Conservation (phyloP, 2,888 invertebrate species). For the Tineola bisselliella region DNA sequence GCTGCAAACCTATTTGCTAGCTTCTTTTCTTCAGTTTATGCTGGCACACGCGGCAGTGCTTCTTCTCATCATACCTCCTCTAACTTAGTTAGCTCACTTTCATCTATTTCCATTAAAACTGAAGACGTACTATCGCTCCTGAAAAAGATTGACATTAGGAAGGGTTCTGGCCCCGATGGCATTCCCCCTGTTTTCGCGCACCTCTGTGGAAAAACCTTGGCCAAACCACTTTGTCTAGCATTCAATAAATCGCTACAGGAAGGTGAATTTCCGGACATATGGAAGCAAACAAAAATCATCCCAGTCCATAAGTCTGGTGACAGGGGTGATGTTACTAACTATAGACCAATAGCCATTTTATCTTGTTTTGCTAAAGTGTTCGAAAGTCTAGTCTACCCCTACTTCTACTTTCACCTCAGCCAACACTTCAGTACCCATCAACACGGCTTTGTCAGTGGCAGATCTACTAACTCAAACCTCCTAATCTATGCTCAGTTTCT, state of each 20-base stretch:
- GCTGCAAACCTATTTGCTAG: not conserved
- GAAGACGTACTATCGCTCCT: not conserved
- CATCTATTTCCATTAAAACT: not conserved
- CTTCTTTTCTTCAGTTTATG: not conserved
- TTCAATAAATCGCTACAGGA: constrained; percentile 17
- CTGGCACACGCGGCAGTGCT: not conserved
- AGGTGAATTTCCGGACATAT: constrained; percentile 16
- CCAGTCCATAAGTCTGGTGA: constrained; percentile 18
- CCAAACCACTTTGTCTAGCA: constrained; percentile 1
- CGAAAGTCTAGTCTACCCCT: constrained; percentile 9
- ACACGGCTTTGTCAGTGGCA: constrained; percentile 8
- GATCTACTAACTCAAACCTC: constrained; percentile 11
- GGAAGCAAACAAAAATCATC: constrained; percentile 18
- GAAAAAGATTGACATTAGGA: not conserved
- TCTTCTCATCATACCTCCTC: not conserved
- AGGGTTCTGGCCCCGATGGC: constrained; percentile 9
- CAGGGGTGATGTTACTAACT: constrained; percentile 13
- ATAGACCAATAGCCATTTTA: constrained; percentile 15
- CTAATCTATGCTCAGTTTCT: not conserved
- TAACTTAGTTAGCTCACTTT: not conserved
- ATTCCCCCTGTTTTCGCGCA: not conserved
- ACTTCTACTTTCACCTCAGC: not conserved
- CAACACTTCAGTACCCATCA: not conserved
- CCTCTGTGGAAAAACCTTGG: not conserved
- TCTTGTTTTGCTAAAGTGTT: constrained; percentile 16